These are phyloP conservation scores for Drosophila demipolita DNA, from an alignment of 2,888 invertebrate genomes.

Conservation along the genomic window DNA sequence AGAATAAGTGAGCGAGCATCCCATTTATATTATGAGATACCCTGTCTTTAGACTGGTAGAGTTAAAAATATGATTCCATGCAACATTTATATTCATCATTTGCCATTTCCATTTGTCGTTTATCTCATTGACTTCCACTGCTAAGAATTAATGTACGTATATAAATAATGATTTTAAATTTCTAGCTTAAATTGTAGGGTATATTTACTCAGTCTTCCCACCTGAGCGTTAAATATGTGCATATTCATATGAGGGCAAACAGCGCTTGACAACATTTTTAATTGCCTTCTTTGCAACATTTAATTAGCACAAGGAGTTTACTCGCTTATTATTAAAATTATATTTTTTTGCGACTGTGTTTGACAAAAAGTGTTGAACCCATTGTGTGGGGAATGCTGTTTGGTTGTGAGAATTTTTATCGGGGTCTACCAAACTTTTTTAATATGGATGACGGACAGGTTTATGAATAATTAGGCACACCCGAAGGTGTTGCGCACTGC, in stretches of 20 bases:
- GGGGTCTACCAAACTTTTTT: slow-evolving; percentile 57
- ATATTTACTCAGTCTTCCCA: not conserved
- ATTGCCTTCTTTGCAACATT: slow-evolving; percentile 44
- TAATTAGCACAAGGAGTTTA: slow-evolving; percentile 51
- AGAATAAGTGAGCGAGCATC: not conserved
- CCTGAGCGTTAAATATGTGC: slow-evolving; percentile 19
- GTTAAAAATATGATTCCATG: not conserved
- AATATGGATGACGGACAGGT: slow-evolving; percentile 68
- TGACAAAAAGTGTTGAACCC: slow-evolving; percentile 54
- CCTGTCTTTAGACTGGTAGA: not conserved
- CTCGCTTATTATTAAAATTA: not conserved
- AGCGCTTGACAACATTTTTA: slow-evolving; percentile 34
- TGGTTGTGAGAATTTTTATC: slow-evolving; percentile 56
- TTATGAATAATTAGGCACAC: slow-evolving; percentile 75
- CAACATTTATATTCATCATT: not conserved
- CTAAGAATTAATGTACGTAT: not conserved
- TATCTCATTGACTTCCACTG: not conserved
- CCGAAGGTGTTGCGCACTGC: slow-evolving; percentile 46
- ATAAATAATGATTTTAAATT: not conserved
- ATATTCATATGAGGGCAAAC: slow-evolving; percentile 23
- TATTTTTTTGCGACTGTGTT: slow-evolving; percentile 6
- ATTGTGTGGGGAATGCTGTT: slow-evolving; percentile 51
- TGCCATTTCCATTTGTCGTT: not conserved
- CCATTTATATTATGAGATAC: slow-evolving; percentile 7
- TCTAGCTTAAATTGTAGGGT: not conserved